Conservation (phyloP, 2,113 vertebrate species). For the Anolis carolinensis region DNA sequence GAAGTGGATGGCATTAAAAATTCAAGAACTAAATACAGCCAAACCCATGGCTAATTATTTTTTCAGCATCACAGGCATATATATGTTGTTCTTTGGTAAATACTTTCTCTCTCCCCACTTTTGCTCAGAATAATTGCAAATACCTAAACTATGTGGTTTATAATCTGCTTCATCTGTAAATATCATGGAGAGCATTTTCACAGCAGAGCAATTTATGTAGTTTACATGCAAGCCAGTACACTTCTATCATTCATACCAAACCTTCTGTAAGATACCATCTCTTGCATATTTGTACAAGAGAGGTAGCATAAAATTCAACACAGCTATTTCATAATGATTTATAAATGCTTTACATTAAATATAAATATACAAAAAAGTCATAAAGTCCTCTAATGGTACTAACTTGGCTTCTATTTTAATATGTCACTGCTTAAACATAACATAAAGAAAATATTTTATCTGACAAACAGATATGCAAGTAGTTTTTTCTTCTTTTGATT, state of each 20-base stretch:
- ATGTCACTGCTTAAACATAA: not conserved
- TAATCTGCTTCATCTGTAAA: not conserved
- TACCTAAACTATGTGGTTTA: not conserved
- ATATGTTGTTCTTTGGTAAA: not conserved
- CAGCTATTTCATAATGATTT: not conserved
- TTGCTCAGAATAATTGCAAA: not conserved
- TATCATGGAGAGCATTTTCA: not conserved
- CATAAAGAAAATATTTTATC: not conserved
- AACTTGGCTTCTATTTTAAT: not conserved
- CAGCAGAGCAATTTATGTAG: not conserved
- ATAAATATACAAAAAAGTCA: not conserved
- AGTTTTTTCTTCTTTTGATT: not conserved
- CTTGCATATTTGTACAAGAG: not conserved
- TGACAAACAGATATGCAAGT: not conserved
- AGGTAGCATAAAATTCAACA: not conserved
- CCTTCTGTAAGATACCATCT: not conserved
- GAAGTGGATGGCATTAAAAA: not conserved
- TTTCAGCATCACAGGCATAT: not conserved
- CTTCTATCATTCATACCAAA: not conserved
- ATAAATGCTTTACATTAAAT: not conserved
- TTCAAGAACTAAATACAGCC: not conserved
- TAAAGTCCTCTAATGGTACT: not conserved
- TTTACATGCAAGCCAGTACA: not conserved
- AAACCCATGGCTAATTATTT: not conserved
- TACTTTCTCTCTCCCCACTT: not conserved